A percentile compares a stretch with the other conserved stretches of the same genome.
Evolutionary conservation across 1,140 invertebrate species (phyloP).

Genomic region (Thrips palmi): DNA sequence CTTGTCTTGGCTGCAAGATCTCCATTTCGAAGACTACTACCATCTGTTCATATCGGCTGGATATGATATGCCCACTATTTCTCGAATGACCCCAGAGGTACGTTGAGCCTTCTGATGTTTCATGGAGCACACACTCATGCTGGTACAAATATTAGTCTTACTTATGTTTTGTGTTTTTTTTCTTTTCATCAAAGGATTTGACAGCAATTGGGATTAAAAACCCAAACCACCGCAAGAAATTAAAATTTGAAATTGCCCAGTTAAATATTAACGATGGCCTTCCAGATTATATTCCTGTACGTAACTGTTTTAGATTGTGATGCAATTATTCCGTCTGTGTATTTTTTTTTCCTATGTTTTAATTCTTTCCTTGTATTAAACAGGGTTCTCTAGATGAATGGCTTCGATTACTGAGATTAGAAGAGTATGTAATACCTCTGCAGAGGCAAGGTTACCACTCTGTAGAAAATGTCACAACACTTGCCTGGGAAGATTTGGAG

Average conservation of each 20-base stretch:
- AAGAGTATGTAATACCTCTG: slow-evolving; percentile 78
- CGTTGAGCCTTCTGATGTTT: slow-evolving; percentile 4
- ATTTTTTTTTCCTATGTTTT: slow-evolving; percentile 6
- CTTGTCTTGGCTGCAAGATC: slow-evolving; percentile 81
- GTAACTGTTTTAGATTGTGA: too few relatives aligned
- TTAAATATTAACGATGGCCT: slow-evolving; percentile 85
- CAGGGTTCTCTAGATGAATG: slow-evolving; percentile 83
- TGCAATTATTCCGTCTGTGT: too few relatives aligned
- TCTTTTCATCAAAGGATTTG: slow-evolving; percentile 37
- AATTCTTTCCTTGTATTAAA: slow-evolving; percentile 13
- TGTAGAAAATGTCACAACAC: slow-evolving; percentile 79
- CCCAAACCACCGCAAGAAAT: slow-evolving; percentile 85
- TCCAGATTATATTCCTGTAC: slow-evolving; percentile 79
- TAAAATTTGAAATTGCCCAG: slow-evolving; percentile 91
- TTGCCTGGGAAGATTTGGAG: slow-evolving; percentile 97
- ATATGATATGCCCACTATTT: slow-evolving; percentile 94
- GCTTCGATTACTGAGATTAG: slow-evolving; percentile 72
- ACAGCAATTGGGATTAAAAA: slow-evolving; percentile 83
- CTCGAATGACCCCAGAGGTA: slow-evolving; percentile 92
- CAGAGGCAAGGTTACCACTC: slow-evolving; percentile 83
- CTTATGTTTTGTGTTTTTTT: slow-evolving; percentile 6
- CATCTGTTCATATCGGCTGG: slow-evolving; percentile 84
- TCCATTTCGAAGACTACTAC: slow-evolving; percentile 93
- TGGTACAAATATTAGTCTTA: slow-evolving; percentile 3
- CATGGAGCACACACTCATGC: not conserved